Conservation (phyloP, 2,888 invertebrate species). For the Pelosia muscerda region DNA sequence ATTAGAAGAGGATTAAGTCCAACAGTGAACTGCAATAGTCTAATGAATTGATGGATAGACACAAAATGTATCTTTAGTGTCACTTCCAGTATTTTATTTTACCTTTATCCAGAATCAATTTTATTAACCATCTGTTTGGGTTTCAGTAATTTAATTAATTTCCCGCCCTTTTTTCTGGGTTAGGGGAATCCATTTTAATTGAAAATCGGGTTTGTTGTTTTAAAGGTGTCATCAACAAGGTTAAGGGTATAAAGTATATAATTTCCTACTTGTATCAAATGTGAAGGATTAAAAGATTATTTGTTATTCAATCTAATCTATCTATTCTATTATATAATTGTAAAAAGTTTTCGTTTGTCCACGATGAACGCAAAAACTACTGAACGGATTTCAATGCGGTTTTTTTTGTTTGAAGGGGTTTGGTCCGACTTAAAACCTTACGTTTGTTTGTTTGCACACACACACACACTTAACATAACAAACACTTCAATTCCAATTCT, state of each 20-base stretch:
- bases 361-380: no score
- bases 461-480: no score
- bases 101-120: slow-evolving; percentile 55
- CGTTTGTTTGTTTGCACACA: neutral
- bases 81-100: slow-evolving; percentile 38
- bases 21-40: no score
- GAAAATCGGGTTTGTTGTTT: slow-evolving; percentile 43
- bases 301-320: neutral
- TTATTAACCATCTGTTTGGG: slow-evolving; percentile 61
- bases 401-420: no score
- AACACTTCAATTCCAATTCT: no score
- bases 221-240: slow-evolving; percentile 28
- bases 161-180: slow-evolving; percentile 44
- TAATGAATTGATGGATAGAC: no score
- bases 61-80: neutral
- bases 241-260: neutral
- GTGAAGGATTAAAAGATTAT: neutral
- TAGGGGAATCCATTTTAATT: slow-evolving; percentile 53
- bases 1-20: no score
- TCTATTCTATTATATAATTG: no score
- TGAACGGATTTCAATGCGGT: no score
- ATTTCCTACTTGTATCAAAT: neutral
- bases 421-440: neutral
- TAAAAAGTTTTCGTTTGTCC: no score
- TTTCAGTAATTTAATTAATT: slow-evolving; percentile 58